Base-by-base conservation (phyloP, 2,888 invertebrate genomes). In the Chelonus formosanus region DNA sequence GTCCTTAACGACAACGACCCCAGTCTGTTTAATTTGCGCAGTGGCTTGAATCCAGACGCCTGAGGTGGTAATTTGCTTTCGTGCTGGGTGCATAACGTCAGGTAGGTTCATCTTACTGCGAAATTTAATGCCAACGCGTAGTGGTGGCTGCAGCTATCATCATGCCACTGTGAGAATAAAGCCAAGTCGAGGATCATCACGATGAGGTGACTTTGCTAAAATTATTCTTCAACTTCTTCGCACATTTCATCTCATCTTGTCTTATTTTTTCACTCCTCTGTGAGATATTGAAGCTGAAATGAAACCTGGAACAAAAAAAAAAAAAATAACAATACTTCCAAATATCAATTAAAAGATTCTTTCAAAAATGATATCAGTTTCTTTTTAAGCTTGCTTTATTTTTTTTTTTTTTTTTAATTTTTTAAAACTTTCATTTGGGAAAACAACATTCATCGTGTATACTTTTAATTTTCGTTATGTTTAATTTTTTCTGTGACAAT, bases 21-120 rank as follows among this genome's bases (percentile, higher is more conserved):
- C 65, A 40, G 67, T 69, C 71, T 75, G 72, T 73, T 74, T 75
- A 71, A 74, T 74, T 75, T 69, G 65, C 71, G 53, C 67, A 57
- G 62, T 73, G 74, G 64, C 72, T 73, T 74, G 52, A 55, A 65
- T 52, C 53, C 63, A 64, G 67, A 67, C 67, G 70, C 70, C 69
- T 61, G 70, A 67, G 69, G 68, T 67, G 65, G 63, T 70, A 71
- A 74, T 72, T 73, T 73, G 57, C 57, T 57, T 53, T 57, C 57
- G 34, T 57, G 57, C 57, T 57, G 57, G 32, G 45, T 57, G 32
- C 8, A 57, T 57, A 32, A 45, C 57, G 44, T 40, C 52, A 20
- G 6, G 45, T n/a, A 54, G 44, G 54, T 53, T 36, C 40, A 62
- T 62, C 54, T 45, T 45, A 43, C 34, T 52, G n/a, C 43, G 52